phyloP scores from a whole-genome alignment of 2,888 invertebrate genomes.

The Pseudococcus viburni region DNA sequence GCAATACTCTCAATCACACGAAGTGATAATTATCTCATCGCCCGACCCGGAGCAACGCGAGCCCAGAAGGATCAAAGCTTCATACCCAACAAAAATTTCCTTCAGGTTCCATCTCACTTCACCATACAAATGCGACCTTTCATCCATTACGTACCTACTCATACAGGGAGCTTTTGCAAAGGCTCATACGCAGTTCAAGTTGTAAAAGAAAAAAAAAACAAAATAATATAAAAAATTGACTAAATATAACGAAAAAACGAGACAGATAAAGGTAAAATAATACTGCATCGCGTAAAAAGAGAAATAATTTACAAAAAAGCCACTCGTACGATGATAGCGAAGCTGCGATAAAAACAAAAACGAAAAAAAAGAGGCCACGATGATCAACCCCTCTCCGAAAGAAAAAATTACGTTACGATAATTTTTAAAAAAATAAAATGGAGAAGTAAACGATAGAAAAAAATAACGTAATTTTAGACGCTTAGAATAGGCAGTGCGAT shows the following conservation, averaged over 20 bases:
- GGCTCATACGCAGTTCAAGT: conserved; percentile 35
- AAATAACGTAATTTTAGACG: conserved; percentile 13
- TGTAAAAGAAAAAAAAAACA: not conserved
- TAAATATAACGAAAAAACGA: conserved; percentile 26
- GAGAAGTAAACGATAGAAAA: not conserved
- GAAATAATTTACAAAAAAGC: conserved; percentile 44
- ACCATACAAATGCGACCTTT: not conserved
- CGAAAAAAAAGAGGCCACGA: not conserved
- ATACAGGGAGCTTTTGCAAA: not conserved
- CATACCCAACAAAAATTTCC: not conserved
- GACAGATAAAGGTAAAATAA: conserved; percentile 23
- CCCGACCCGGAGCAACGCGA: not conserved
- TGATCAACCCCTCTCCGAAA: not conserved
- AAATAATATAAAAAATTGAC: conserved; percentile 34
- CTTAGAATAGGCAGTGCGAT: conserved; percentile 38
- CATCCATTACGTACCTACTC: not conserved
- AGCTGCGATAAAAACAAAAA: not conserved
- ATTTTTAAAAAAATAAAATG: not conserved
- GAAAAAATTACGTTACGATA: not conserved
- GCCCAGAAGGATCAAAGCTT: not conserved
- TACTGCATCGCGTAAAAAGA: conserved; percentile 33
- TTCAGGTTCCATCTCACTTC: not conserved
- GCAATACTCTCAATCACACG: not conserved
- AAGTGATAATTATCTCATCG: not conserved
- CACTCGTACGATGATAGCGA: conserved; percentile 28